Percentiles rank a stretch among this genome's conserved stretches.
Conservation (phyloP, 2,113 vertebrate genomes). For the Hypanus sabinus region DNA sequence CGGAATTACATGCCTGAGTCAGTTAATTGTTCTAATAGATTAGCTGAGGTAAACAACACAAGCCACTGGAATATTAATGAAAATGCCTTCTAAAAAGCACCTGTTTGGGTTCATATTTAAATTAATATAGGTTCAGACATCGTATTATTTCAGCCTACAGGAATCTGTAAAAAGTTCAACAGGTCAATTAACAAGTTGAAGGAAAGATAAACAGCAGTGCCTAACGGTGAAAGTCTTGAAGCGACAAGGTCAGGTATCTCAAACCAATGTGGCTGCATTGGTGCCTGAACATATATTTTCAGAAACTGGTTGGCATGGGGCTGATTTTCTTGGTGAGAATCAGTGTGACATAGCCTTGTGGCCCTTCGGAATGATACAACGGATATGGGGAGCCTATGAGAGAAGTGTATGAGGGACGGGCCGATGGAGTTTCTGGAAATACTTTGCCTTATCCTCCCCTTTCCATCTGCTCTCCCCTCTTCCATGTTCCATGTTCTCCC, state of each 20-base stretch:
- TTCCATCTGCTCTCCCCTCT: no score
- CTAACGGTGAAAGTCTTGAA: neutral
- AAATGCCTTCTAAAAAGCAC: slow-evolving; percentile 12
- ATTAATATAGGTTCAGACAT: neutral
- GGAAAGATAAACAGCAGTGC: neutral
- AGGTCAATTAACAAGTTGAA: slow-evolving; percentile 18
- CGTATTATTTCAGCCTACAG: neutral
- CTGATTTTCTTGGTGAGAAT: no score
- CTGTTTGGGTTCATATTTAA: neutral
- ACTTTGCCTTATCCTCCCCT: no score
- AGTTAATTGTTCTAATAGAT: slow-evolving; percentile 32
- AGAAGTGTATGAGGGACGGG: no score
- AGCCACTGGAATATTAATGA: slow-evolving; percentile 19
- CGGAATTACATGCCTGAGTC: slow-evolving; percentile 23
- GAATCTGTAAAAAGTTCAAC: neutral
- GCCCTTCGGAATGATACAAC: no score
- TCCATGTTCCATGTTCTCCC: no score
- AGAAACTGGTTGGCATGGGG: no score
- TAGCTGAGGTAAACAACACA: neutral
- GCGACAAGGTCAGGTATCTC: neutral
- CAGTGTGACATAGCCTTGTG: no score
- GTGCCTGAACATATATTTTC: no score
- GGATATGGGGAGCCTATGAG: no score
- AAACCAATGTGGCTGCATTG: no score
- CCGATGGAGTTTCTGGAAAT: no score